Percentiles rank a stretch among this genome's conserved stretches.
Conservation (phyloP, 2,797 vertebrate species). For the Chaetodon trifasciatus region DNA sequence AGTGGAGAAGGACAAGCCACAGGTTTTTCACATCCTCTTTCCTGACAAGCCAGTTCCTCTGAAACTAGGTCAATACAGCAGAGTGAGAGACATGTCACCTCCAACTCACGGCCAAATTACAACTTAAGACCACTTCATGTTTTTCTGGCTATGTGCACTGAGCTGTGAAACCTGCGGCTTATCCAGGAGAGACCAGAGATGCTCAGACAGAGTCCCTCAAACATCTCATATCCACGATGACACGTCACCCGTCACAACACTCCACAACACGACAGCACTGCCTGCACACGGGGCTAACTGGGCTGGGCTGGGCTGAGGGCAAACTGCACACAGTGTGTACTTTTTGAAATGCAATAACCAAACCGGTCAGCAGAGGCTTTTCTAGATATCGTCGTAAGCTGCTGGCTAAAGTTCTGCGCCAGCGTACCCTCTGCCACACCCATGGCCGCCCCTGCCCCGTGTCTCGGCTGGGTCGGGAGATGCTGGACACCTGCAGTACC, state of each 20-base stretch:
- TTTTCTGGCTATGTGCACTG: slow-evolving; percentile 20
- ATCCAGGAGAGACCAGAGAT: slow-evolving; percentile 76
- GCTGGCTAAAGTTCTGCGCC: slow-evolving; percentile 43
- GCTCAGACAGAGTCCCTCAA: slow-evolving; percentile 60
- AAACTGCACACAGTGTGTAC: slow-evolving; percentile 54
- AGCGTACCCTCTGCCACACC: slow-evolving; percentile 66
- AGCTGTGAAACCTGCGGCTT: slow-evolving; percentile 78
- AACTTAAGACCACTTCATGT: not conserved
- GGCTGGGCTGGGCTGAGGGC: slow-evolving; percentile 65
- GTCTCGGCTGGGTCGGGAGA: slow-evolving; percentile 75
- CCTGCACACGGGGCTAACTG: slow-evolving; percentile 72
- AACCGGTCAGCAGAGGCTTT: slow-evolving; percentile 3
- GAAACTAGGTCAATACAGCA: slow-evolving; percentile 20
- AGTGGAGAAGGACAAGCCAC: slow-evolving; percentile 77
- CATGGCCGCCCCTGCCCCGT: slow-evolving; percentile 59
- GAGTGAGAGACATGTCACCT: not conserved
- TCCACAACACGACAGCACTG: slow-evolving; percentile 84
- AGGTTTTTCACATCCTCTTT: slow-evolving; percentile 75
- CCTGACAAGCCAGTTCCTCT: slow-evolving; percentile 27
- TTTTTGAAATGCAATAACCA: not conserved
- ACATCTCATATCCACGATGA: slow-evolving; percentile 77
- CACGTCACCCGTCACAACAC: slow-evolving; percentile 84
- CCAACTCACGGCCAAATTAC: slow-evolving; percentile 25
- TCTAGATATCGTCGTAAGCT: not conserved
- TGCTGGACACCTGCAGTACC: slow-evolving; percentile 88